Evolutionary conservation across 2,888 invertebrate species (phyloP).

Genomic region (Xylota sylvarum): DNA sequence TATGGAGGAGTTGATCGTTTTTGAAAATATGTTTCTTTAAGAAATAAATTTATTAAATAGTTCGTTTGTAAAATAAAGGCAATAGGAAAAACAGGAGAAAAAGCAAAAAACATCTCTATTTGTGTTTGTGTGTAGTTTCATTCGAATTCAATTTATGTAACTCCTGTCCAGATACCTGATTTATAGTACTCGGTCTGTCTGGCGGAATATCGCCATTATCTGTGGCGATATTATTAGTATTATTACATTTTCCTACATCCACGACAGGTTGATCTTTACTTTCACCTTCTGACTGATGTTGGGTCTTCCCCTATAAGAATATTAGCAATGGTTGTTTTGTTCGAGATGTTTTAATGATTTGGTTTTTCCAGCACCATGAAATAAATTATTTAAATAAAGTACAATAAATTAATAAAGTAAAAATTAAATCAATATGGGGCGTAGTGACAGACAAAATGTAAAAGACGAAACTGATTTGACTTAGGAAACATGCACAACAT

Average conservation of each 20-base stretch:
- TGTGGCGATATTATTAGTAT: slow-evolving; percentile 66
- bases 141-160: slow-evolving; percentile 36
- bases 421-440: slow-evolving; percentile 15
- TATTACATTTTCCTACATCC: slow-evolving; percentile 67
- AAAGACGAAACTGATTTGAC: slow-evolving; percentile 17
- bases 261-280: slow-evolving; percentile 76
- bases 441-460: slow-evolving; percentile 16
- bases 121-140: slow-evolving; percentile 35
- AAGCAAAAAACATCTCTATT: slow-evolving; percentile 49
- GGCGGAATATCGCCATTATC: slow-evolving; percentile 62
- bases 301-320: slow-evolving; percentile 79
- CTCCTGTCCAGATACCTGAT: slow-evolving; percentile 77
- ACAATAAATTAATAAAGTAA: slow-evolving; percentile 30
- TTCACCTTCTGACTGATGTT: slow-evolving; percentile 77
- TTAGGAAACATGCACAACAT: slow-evolving; percentile 20
- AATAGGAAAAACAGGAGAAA: slow-evolving; percentile 12
- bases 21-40: not conserved
- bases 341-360: slow-evolving; percentile 52
- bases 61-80: slow-evolving; percentile 30
- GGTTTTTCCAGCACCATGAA: slow-evolving; percentile 58
- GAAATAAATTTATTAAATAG: not conserved
- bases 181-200: slow-evolving; percentile 77
- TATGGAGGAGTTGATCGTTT: not conserved
- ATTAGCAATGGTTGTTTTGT: slow-evolving; percentile 61
- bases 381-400: slow-evolving; percentile 38